phyloP scores from a whole-genome alignment of 2,113 vertebrate species.

The Muntiacus reevesi region DNA sequence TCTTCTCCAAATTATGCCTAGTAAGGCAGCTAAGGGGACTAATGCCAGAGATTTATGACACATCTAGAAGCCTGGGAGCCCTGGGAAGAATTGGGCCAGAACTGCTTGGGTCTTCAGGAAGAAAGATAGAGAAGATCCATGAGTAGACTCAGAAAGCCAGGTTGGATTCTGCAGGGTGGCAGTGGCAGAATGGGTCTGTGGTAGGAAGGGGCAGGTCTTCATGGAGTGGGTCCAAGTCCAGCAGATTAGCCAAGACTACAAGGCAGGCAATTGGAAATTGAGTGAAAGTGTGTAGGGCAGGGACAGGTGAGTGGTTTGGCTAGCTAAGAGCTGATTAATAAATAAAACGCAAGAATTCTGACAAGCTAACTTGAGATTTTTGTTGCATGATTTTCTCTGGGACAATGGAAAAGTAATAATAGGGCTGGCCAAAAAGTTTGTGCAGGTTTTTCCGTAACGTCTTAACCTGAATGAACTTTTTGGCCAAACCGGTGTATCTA shows the following conservation, averaged over 20 bases:
- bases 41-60: not conserved
- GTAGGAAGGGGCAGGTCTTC: not conserved
- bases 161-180: not conserved
- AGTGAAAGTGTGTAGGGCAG: not conserved
- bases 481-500: not conserved
- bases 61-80: not conserved
- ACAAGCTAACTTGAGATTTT: not conserved
- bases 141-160: not conserved
- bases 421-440: not conserved
- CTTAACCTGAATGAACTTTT: not conserved
- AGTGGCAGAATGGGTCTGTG: accelerated
- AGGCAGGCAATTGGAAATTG: not conserved
- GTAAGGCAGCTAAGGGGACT: not conserved
- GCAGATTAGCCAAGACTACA: not conserved
- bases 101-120: not conserved
- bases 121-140: not conserved
- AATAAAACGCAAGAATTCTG: not conserved
- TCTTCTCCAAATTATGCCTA: not conserved
- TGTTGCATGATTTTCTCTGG: not conserved
- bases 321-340: not conserved
- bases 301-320: not conserved
- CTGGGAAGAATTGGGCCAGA: not conserved
- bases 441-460: not conserved
- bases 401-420: not conserved
- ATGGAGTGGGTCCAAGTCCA: too few species aligned